Percentiles rank a stretch among this genome's conserved stretches.
phyloP scores from a whole-genome alignment of 2,888 invertebrate species.

The Oxyscelio sp. region DNA sequence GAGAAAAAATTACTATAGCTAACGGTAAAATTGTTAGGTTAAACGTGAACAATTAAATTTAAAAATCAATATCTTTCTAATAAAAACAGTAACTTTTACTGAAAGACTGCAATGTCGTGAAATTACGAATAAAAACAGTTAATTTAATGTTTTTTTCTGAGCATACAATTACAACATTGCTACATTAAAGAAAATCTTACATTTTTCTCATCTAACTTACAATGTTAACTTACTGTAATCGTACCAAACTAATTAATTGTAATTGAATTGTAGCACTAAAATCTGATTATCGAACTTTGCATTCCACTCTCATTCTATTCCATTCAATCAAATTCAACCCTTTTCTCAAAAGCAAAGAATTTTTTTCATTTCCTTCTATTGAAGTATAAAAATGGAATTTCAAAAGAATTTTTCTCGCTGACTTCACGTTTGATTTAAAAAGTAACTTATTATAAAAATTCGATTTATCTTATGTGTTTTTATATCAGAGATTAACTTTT shows the following conservation, averaged over 20 bases:
- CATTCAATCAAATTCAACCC: neutral
- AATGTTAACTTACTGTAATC: too few relatives aligned
- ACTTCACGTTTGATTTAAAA: conserved; percentile 19
- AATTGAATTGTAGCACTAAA: neutral
- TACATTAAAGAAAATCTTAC: too few relatives aligned
- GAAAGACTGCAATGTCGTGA: too few relatives aligned
- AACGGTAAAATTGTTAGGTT: too few relatives aligned
- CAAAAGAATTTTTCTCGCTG: neutral
- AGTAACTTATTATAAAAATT: conserved; percentile 29
- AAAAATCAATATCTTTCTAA: too few relatives aligned
- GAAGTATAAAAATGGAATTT: neutral
- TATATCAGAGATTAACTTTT: conserved; percentile 41
- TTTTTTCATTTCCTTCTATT: neutral
- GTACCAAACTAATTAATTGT: conserved; percentile 12
- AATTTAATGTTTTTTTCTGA: too few relatives aligned
- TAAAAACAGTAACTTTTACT: too few relatives aligned
- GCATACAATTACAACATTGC: too few relatives aligned
- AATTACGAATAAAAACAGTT: too few relatives aligned
- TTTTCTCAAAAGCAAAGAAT: neutral
- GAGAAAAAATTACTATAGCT: too few relatives aligned
- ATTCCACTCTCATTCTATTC: neutral
- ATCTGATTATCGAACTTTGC: neutral
- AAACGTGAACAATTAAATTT: too few relatives aligned
- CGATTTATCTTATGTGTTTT: conserved; percentile 41
- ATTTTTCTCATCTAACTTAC: too few relatives aligned